Conservation (phyloP, 2,888 invertebrate species). For the Agelastica alni region DNA sequence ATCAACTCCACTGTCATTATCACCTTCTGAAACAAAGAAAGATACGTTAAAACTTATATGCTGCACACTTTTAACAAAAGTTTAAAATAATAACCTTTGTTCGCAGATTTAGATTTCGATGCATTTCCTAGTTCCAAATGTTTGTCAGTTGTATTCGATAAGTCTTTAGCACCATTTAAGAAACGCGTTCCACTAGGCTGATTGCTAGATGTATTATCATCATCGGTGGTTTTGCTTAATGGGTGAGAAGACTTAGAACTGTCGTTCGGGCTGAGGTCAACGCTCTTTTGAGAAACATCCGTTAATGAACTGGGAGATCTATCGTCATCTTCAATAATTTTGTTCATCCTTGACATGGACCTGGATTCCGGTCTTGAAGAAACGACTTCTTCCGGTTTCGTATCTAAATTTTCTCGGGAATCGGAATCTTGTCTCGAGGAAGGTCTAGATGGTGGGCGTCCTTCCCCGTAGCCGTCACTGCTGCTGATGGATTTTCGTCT, state of each 20-base stretch:
- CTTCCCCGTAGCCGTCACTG: conserved; percentile 58
- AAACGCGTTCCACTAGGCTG: conserved; percentile 5
- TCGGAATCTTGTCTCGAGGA: conserved; percentile 36
- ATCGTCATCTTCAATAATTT: conserved; percentile 45
- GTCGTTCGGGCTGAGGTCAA: conserved; percentile 44
- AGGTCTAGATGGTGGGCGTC: conserved; percentile 33
- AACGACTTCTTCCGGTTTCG: conserved; percentile 38
- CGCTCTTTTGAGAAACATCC: conserved; percentile 46
- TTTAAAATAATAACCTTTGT: conserved; percentile 35
- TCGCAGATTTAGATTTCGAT: conserved; percentile 36
- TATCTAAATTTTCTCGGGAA: conserved; percentile 44
- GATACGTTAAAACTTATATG: no score
- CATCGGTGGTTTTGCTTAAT: conserved; percentile 6
- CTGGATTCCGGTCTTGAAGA: conserved; percentile 48
- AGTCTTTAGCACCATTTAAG: conserved; percentile 20
- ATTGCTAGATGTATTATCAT: conserved; percentile 29
- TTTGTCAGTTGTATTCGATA: conserved; percentile 16
- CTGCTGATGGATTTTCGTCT: conserved; percentile 60
- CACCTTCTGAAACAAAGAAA: conserved; percentile 73
- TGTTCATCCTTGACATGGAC: conserved; percentile 46
- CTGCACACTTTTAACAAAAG: no score
- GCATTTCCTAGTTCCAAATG: conserved; percentile 28
- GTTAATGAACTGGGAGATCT: conserved; percentile 35
- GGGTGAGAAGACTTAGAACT: conserved; percentile 26
- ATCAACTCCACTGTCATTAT: conserved; percentile 82